These are phyloP conservation scores for Calidris pygmaea DNA, from an alignment of 2,113 vertebrate species.

Conservation along the genomic window DNA sequence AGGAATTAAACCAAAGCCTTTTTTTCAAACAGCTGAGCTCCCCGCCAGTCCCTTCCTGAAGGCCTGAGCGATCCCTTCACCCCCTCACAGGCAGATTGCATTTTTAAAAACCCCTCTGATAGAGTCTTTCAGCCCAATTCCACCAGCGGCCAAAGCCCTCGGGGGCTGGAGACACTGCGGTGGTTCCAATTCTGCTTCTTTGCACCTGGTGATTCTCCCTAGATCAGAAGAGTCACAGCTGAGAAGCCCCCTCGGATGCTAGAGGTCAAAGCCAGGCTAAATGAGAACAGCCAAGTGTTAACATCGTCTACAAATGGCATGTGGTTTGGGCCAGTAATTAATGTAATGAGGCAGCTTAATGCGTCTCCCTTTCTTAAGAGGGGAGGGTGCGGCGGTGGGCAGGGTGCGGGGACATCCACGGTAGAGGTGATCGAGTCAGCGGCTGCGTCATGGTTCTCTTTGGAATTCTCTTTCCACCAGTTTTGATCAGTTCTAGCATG, in stretches of 20 bases:
- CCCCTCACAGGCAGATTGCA: not conserved
- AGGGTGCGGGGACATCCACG: slow-evolving; percentile 58
- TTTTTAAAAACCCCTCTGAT: not conserved
- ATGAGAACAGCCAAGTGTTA: slow-evolving; percentile 87
- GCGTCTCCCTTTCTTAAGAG: slow-evolving; percentile 68
- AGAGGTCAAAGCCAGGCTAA: slow-evolving; percentile 89
- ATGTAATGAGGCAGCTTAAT: slow-evolving; percentile 94
- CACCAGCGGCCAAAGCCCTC: not conserved
- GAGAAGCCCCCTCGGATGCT: slow-evolving; percentile 84
- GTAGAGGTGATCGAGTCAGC: slow-evolving; percentile 73
- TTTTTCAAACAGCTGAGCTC: slow-evolving; percentile 55
- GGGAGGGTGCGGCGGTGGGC: slow-evolving; percentile 70
- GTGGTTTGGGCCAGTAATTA: slow-evolving; percentile 74
- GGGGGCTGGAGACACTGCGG: not conserved
- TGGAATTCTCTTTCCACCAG: slow-evolving; percentile 72
- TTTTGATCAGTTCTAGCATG: slow-evolving; percentile 98
- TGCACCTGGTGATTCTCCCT: slow-evolving; percentile 98
- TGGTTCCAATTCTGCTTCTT: slow-evolving; percentile 84
- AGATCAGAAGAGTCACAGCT: slow-evolving; percentile 73
- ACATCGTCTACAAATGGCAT: slow-evolving; percentile 83
- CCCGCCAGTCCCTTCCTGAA: slow-evolving; percentile 48
- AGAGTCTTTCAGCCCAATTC: slow-evolving; percentile 18
- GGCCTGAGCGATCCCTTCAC: not conserved
- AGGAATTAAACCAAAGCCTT: slow-evolving; percentile 79
- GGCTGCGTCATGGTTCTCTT: slow-evolving; percentile 91